phyloP scores from a whole-genome alignment of 2,113 vertebrate genomes.

The Petrocephalus zakoni region DNA sequence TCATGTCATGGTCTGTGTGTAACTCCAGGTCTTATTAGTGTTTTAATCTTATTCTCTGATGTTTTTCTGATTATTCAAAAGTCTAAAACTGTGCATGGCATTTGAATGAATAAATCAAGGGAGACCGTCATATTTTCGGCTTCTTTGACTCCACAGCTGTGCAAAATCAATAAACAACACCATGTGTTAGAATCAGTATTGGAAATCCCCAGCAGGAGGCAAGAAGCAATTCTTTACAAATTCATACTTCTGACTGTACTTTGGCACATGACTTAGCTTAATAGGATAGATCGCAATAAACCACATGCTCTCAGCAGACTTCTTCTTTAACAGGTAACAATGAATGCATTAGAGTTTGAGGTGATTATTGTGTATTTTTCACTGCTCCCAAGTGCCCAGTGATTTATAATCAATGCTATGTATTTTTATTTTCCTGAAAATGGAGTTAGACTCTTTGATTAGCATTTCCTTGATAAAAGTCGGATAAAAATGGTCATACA shows the following conservation, averaged over 20 bases:
- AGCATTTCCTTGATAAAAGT: not conserved
- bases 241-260: not conserved
- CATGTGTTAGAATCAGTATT: not conserved
- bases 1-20: not conserved
- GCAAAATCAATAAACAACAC: not conserved
- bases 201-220: not conserved
- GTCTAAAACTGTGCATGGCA: not conserved
- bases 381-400: not conserved
- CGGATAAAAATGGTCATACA: not conserved
- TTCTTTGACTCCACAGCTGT: not conserved
- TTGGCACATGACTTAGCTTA: not conserved
- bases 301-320: not conserved
- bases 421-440: not conserved
- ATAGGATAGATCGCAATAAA: not conserved
- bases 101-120: not conserved
- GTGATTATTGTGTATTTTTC: not conserved
- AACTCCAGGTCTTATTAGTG: not conserved
- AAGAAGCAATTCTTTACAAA: not conserved
- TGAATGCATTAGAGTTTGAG: not conserved
- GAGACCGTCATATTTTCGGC: not conserved
- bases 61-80: not conserved
- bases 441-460: not conserved
- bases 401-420: not conserved
- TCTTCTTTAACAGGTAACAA: not conserved
- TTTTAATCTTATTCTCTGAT: not conserved